phyloP scores from a whole-genome alignment of 2,888 invertebrate species.

The Oscheius onirici region DNA sequence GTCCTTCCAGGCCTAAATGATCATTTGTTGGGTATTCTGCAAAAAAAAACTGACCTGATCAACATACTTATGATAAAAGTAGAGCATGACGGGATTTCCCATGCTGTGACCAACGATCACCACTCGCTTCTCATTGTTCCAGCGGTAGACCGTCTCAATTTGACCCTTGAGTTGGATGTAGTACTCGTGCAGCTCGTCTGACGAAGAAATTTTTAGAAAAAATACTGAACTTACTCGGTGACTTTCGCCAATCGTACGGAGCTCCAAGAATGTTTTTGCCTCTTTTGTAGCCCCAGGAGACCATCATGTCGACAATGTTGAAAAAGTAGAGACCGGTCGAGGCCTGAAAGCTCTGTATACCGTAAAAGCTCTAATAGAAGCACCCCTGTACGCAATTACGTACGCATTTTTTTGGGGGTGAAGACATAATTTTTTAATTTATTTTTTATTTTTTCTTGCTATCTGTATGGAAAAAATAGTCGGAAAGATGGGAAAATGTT shows the following conservation, averaged over 20 bases:
- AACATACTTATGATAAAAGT: slow-evolving; percentile 83
- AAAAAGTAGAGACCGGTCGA: slow-evolving; percentile 82
- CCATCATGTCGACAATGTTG: slow-evolving; percentile 83
- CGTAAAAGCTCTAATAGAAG: too few species aligned
- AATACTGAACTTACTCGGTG: slow-evolving; percentile 79
- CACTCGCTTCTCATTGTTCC: slow-evolving; percentile 82
- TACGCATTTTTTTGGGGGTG: too few species aligned
- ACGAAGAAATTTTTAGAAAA: slow-evolving; percentile 45
- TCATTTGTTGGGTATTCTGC: too few species aligned
- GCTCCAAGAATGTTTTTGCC: slow-evolving; percentile 87
- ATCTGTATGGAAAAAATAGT: too few species aligned
- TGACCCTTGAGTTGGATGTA: slow-evolving; percentile 82
- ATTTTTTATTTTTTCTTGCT: too few species aligned
- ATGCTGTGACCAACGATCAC: slow-evolving; percentile 92
- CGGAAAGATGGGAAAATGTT: too few species aligned
- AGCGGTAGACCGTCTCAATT: slow-evolving; percentile 84
- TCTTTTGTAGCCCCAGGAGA: slow-evolving; percentile 82
- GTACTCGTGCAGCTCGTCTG: slow-evolving; percentile 87
- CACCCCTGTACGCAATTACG: too few species aligned
- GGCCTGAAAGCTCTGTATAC: slow-evolving; percentile 35
- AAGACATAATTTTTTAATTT: too few species aligned
- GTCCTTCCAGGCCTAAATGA: slow-evolving; percentile 82
- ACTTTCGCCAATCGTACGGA: slow-evolving; percentile 95
- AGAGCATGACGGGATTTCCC: slow-evolving; percentile 90
- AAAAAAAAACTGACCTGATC: too few species aligned